phyloP scores from a whole-genome alignment of 2,113 vertebrate species.

The Corythornis cristatus region DNA sequence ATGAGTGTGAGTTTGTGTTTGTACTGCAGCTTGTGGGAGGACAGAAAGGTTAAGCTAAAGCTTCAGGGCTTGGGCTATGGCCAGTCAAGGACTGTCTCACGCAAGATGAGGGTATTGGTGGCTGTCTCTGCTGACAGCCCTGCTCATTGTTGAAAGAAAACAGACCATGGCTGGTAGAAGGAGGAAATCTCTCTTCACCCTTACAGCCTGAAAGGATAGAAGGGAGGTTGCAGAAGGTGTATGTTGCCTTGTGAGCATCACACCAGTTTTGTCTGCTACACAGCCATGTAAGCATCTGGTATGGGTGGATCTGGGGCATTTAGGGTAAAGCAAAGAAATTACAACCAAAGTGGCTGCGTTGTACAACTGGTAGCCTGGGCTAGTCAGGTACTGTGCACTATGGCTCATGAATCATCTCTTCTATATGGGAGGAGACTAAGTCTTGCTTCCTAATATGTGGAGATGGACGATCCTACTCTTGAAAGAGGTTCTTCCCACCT shows the following conservation, averaged over 20 bases:
- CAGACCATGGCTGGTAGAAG: fast-evolving
- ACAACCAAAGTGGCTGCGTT: fast-evolving
- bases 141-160: fast-evolving
- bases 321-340: neutral
- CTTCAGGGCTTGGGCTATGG: neutral
- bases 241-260: neutral
- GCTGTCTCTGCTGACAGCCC: neutral
- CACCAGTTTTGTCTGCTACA: neutral
- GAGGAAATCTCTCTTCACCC: neutral
- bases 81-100: neutral
- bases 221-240: fast-evolving
- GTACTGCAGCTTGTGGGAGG: neutral
- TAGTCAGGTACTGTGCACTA: neutral
- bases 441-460: neutral
- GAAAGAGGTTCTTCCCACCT: neutral
- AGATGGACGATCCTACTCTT: neutral
- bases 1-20: neutral
- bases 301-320: neutral
- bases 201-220: neutral
- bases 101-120: neutral
- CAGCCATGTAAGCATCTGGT: fast-evolving
- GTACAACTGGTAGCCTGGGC: neutral
- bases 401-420: neutral
- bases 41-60: neutral
- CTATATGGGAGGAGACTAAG: neutral